Conservation (phyloP, 2,797 vertebrate genomes). For the Myotis daubentonii region DNA sequence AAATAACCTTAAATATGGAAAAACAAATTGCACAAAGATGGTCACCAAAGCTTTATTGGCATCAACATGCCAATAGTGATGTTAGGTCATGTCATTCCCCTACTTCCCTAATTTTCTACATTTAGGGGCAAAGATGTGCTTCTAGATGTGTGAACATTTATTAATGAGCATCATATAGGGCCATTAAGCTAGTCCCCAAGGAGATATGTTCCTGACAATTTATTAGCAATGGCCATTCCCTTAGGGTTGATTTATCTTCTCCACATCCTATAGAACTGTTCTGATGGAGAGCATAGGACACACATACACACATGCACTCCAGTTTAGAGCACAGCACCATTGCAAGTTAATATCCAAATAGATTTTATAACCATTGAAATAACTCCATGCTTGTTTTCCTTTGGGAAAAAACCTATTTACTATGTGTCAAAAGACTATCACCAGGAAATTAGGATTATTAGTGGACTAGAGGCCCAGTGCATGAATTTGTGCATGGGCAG, state of each 20-base stretch:
- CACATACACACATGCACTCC: neutral
- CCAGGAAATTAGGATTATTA: conserved; percentile 47
- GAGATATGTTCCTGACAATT: neutral
- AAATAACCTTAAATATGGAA: neutral
- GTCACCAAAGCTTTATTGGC: neutral
- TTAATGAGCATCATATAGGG: neutral
- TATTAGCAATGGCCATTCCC: neutral
- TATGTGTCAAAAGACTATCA: conserved; percentile 34
- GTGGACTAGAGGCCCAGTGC: neutral
- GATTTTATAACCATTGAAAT: conserved; percentile 36
- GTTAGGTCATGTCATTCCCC: neutral
- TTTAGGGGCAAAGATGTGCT: neutral
- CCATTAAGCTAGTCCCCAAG: neutral
- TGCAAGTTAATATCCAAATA: neutral
- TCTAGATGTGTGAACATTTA: neutral
- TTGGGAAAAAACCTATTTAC: conserved; percentile 32
- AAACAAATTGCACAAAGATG: neutral
- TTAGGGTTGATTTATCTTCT: neutral
- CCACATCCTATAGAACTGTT: neutral
- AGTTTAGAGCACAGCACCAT: neutral
- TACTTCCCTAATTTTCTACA: neutral
- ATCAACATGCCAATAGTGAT: neutral
- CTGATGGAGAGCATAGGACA: neutral
- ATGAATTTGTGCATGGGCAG: too few relatives aligned
- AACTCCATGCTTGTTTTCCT: conserved; percentile 49